These are phyloP conservation scores for Kryphioiulus occultus DNA, from an alignment of 2,888 invertebrate species.

Conservation along the genomic window DNA sequence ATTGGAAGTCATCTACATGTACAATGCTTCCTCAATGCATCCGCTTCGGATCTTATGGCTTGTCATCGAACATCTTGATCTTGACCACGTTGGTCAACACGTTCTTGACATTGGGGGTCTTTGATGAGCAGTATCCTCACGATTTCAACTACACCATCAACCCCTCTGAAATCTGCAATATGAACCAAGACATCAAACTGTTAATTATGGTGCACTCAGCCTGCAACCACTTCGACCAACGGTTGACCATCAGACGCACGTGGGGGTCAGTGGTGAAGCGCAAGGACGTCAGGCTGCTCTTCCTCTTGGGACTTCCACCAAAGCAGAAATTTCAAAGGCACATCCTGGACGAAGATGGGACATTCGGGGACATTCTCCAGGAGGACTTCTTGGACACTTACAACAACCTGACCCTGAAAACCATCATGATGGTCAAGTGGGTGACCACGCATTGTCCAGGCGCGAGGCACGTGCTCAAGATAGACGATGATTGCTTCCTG, in stretches of 20 bases:
- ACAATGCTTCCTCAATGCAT: too few species aligned
- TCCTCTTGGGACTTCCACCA: slow-evolving; percentile 53
- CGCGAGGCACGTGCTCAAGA: slow-evolving; percentile 57
- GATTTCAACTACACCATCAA: slow-evolving; percentile 41
- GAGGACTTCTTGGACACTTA: slow-evolving; percentile 57
- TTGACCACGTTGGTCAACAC: too few species aligned
- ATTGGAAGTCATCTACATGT: too few species aligned
- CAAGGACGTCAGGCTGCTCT: slow-evolving; percentile 54
- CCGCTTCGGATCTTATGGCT: too few species aligned
- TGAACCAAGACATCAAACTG: neutral
- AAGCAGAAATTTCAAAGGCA: slow-evolving; percentile 49
- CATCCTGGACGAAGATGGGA: slow-evolving; percentile 55
- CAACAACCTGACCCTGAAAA: slow-evolving; percentile 57
- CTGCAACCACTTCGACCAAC: neutral
- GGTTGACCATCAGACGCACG: slow-evolving; percentile 58
- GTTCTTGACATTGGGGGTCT: neutral
- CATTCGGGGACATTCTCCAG: slow-evolving; percentile 56
- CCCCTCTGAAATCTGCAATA: slow-evolving; percentile 3
- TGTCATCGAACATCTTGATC: too few species aligned
- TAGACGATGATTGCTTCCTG: slow-evolving; percentile 58
- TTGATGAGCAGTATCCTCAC: neutral
- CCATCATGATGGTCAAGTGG: slow-evolving; percentile 57
- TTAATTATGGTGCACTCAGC: slow-evolving; percentile 60
- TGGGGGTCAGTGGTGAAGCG: slow-evolving; percentile 57
- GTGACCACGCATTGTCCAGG: slow-evolving; percentile 54